These are phyloP conservation scores for Sinocyclocheilus rhinocerous DNA, from an alignment of 2,113 vertebrate genomes.

Conservation along the genomic window DNA sequence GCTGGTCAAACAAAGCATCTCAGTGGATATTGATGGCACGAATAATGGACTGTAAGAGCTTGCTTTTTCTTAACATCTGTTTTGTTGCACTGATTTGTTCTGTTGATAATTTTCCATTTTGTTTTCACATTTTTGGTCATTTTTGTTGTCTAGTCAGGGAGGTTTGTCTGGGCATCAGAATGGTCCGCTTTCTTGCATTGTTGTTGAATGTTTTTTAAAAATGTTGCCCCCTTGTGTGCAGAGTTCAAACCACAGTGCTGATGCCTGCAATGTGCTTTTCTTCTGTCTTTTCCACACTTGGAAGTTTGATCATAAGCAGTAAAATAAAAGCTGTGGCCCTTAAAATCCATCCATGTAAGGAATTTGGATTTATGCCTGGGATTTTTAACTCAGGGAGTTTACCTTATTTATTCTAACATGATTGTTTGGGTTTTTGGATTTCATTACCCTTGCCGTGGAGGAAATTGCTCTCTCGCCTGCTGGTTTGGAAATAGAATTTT, in stretches of 20 bases:
- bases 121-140: not conserved
- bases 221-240: conserved; percentile 53
- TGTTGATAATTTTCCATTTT: not conserved
- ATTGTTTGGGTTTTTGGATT: conserved; percentile 71
- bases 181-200: not conserved
- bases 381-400: conserved; percentile 60
- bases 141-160: not conserved
- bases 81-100: not conserved
- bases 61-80: conserved; percentile 15
- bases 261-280: conserved; percentile 7
- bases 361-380: conserved; percentile 56
- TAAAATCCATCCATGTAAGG: conserved; percentile 55
- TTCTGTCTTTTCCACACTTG: conserved; percentile 27
- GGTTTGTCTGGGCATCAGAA: not conserved
- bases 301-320: conserved; percentile 54
- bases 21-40: not conserved
- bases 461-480: conserved; percentile 66
- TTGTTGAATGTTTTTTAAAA: conserved; percentile 1
- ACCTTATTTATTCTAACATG: conserved; percentile 68
- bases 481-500: conserved; percentile 63
- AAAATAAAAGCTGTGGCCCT: conserved; percentile 20
- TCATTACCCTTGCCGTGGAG: conserved; percentile 59
- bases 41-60: not conserved
- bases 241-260: conserved; percentile 14
- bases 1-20: conserved; percentile 10